These are phyloP conservation scores for Gnathochromis pfefferi DNA, from an alignment of 2,113 vertebrate genomes.

Conservation along the genomic window DNA sequence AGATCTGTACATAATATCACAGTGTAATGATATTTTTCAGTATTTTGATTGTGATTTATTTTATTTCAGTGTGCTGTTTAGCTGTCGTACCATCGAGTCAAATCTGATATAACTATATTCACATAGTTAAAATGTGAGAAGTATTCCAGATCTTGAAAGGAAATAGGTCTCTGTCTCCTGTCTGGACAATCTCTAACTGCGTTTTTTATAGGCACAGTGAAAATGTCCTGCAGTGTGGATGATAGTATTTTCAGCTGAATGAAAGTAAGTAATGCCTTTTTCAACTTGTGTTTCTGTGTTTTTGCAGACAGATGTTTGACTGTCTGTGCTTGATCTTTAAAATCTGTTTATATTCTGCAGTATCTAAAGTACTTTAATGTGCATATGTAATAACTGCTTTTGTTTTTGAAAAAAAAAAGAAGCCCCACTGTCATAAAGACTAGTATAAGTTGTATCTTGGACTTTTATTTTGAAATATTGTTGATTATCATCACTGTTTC, in stretches of 20 bases:
- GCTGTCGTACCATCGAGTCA: background rate
- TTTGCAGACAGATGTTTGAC: background rate
- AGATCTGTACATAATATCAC: background rate
- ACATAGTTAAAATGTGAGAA: conserved; percentile 4
- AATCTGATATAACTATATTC: background rate
- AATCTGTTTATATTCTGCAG: background rate
- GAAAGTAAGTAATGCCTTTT: conserved; percentile 42
- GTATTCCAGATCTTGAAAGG: background rate
- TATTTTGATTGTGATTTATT: background rate
- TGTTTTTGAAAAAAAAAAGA: background rate
- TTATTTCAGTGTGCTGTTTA: conserved; percentile 7
- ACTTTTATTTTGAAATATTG: background rate
- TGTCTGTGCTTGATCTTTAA: background rate
- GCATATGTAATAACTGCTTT: background rate
- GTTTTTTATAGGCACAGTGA: background rate
- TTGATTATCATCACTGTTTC: background rate
- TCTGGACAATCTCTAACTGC: background rate
- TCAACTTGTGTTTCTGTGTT: background rate
- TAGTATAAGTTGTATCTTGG: background rate
- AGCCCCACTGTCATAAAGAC: background rate
- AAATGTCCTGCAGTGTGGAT: background rate
- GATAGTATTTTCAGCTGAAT: background rate
- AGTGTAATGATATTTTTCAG: background rate
- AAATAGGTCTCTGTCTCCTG: background rate
- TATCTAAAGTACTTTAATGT: background rate